Evolutionary conservation across 2,797 vertebrate genomes (phyloP).

Genomic region (Yasuhikotakia modesta): DNA sequence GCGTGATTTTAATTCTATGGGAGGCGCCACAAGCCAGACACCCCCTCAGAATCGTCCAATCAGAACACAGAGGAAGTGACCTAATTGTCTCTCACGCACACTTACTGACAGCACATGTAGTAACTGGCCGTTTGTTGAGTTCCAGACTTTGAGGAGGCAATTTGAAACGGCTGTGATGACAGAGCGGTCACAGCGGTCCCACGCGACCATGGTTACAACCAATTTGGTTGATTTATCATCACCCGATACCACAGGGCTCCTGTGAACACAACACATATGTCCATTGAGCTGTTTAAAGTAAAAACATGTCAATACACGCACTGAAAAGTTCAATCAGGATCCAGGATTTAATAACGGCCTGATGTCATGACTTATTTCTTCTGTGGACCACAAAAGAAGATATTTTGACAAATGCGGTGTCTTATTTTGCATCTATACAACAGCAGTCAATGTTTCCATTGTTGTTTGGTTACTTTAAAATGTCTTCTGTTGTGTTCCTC

Average conservation of each 20-base stretch:
- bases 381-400: no score
- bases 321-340: no score
- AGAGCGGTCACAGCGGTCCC: constrained; percentile 89
- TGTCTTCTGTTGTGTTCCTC: no score
- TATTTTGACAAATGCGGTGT: no score
- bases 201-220: constrained; percentile 98
- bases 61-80: background rate
- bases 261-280: constrained; percentile 62
- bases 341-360: no score
- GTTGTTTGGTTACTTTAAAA: no score
- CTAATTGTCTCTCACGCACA: background rate
- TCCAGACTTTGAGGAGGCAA: constrained; percentile 97
- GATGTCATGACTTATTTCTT: no score
- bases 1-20: background rate
- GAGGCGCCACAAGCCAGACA: background rate
- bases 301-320: background rate
- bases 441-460: no score
- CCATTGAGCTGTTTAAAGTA: background rate
- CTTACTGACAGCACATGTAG: constrained; percentile 91
- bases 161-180: constrained; percentile 97
- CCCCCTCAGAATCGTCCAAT: background rate
- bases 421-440: no score
- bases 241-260: constrained; percentile 74
- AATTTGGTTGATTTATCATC: constrained; percentile 94
- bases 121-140: constrained; percentile 86